Evolutionary conservation across 2,888 invertebrate genomes (phyloP).

Genomic region (Anthoptus insignis): DNA sequence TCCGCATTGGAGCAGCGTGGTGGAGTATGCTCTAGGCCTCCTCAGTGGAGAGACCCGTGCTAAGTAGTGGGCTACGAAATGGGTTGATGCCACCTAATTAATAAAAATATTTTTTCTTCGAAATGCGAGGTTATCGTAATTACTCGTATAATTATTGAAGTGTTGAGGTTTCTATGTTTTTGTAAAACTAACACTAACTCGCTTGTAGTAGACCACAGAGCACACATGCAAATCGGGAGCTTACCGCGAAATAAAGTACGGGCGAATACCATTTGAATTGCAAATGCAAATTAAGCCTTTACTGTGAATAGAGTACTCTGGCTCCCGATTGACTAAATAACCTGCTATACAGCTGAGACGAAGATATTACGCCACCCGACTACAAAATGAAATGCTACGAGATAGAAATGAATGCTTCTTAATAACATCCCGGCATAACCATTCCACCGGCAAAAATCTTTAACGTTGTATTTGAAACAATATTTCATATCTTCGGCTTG

Average conservation of each 20-base stretch:
- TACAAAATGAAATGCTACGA: slow-evolving; percentile 21
- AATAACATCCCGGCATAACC: not conserved
- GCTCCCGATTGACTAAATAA: slow-evolving; percentile 42
- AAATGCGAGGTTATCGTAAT: not conserved
- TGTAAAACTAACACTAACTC: slow-evolving; percentile 17
- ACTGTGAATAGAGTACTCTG: slow-evolving; percentile 39
- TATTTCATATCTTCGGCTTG: no score
- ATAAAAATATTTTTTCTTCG: no score
- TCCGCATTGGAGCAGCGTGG: no score
- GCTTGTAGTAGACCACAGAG: slow-evolving; percentile 44
- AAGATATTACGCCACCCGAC: slow-evolving; percentile 17
- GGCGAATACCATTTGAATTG: slow-evolving; percentile 60
- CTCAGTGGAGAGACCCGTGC: no score
- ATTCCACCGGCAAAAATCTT: not conserved
- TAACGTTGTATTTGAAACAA: not conserved
- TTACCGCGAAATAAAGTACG: slow-evolving; percentile 56
- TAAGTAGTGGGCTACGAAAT: no score
- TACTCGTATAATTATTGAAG: no score
- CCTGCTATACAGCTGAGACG: slow-evolving; percentile 33
- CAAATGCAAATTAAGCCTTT: slow-evolving; percentile 62
- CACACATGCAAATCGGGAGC: slow-evolving; percentile 57
- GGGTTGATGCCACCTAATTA: no score
- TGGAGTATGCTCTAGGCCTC: no score
- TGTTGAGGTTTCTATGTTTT: not conserved
- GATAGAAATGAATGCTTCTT: slow-evolving; percentile 6